These are phyloP conservation scores for Galagoides demidoff DNA, from an alignment of 2,797 vertebrate genomes.

Conservation along the genomic window DNA sequence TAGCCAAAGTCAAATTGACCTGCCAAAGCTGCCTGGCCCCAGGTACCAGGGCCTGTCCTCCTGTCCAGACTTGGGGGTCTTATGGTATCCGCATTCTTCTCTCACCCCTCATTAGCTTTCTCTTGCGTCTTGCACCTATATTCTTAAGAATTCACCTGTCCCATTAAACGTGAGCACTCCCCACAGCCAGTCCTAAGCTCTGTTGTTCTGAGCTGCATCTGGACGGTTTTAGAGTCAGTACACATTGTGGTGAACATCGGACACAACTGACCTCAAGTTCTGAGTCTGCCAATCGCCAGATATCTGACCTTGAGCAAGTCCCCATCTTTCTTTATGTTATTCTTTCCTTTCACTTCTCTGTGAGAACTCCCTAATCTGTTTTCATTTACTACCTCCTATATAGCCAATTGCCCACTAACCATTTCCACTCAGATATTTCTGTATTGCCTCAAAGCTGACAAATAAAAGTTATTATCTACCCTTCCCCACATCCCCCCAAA, in stretches of 20 bases:
- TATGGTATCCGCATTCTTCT: neutral
- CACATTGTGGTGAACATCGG: neutral
- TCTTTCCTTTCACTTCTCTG: neutral
- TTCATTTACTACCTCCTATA: neutral
- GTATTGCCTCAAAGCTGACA: neutral
- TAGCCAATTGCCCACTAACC: neutral
- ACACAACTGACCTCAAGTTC: conserved; percentile 9
- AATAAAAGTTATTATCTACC: neutral
- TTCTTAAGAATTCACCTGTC: neutral
- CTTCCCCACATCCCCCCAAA: neutral
- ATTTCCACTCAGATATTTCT: neutral
- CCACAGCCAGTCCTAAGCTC: neutral
- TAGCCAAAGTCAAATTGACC: neutral
- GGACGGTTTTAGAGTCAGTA: neutral
- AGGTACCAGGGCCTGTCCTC: neutral
- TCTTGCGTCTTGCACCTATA: neutral
- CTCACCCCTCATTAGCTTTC: neutral
- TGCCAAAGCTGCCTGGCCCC: neutral
- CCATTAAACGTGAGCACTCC: neutral
- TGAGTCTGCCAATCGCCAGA: neutral
- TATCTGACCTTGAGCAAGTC: neutral
- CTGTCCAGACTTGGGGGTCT: neutral
- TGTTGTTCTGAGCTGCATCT: neutral
- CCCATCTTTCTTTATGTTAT: neutral
- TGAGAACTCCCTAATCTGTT: neutral